Conservation (phyloP, 2,113 vertebrate species). For the Ciconia boyciana region DNA sequence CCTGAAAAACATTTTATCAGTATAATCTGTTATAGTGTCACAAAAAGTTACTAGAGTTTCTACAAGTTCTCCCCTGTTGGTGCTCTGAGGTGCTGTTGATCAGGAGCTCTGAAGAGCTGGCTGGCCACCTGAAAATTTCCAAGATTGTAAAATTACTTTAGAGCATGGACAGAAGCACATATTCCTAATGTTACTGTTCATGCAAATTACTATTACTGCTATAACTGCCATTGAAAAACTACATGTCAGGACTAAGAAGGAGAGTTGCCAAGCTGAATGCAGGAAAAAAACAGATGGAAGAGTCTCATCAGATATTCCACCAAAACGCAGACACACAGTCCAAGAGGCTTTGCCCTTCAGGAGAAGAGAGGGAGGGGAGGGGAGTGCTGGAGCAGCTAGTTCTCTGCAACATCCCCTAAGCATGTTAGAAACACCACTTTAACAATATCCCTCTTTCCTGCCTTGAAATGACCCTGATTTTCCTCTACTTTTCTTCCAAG, state of each 20-base stretch:
- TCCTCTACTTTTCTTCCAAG: neutral
- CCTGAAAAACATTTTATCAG: neutral
- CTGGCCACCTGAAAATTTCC: neutral
- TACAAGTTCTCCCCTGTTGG: neutral
- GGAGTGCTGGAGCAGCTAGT: neutral
- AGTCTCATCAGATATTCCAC: neutral
- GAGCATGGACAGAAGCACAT: neutral
- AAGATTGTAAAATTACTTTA: neutral
- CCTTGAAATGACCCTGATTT: neutral
- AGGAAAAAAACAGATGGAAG: neutral
- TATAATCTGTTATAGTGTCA: neutral
- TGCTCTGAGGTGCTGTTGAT: neutral
- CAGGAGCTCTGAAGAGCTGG: neutral
- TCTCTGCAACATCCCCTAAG: neutral
- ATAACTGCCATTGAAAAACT: neutral
- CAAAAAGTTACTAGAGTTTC: neutral
- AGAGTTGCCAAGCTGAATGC: neutral
- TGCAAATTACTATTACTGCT: neutral
- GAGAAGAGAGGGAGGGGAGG: neutral
- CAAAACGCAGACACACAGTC: neutral
- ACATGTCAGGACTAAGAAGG: neutral
- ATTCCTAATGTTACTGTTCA: neutral
- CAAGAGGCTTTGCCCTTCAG: neutral
- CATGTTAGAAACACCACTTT: neutral
- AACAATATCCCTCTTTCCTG: neutral